Base-by-base conservation (phyloP, 2,888 invertebrate genomes). In the Creontiades dilutus region DNA sequence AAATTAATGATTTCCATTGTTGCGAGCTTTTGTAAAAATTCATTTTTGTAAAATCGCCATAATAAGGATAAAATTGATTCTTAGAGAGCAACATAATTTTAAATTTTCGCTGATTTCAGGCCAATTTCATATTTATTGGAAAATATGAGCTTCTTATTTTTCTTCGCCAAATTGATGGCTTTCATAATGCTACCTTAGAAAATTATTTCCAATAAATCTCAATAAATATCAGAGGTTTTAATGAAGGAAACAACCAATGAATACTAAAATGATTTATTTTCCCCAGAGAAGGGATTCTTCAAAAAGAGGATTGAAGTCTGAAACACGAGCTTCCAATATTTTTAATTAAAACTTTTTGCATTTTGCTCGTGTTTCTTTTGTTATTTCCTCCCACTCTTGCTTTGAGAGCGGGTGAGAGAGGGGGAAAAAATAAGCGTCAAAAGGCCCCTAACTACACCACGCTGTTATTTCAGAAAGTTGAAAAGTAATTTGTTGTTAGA, bases 401-500 rank as follows among this genome's bases (percentile, higher is more conserved):
- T 68, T 68, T 68, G 23, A 11, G 23, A 68, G 68, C 23, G 68
- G 68, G 12, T 23, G 12, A 68, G 23, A 68, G 68, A n/a, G n/a
- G n/a, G 19, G 68, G 23, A 23, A 23, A 68, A 68, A 68, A 68
- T 19, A 68, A 68, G 68, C 68, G 68, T 68, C 68, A 68, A 68
- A n/a, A 68, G 68, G 68, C 23, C 23, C 23, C 68, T 23, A 19
- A 68, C 68, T 23, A 68, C 19, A 19, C 68, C 23, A 68, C 23
- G 68, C 68, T 23, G 68, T 68, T 68, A 68, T 23, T 68, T 68
- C 23, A 23, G 12, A 23, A 23, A 68, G 68, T 68, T 68, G 68
- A 23, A 68, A 68, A 68, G 68, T 68, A 68, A 68, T 68, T 68
- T 68, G 68, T 68, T 68, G 68, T 68, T 68, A 23, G 13, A 68